phyloP scores from a whole-genome alignment of 2,888 invertebrate genomes.

The Halictus ligatus region DNA sequence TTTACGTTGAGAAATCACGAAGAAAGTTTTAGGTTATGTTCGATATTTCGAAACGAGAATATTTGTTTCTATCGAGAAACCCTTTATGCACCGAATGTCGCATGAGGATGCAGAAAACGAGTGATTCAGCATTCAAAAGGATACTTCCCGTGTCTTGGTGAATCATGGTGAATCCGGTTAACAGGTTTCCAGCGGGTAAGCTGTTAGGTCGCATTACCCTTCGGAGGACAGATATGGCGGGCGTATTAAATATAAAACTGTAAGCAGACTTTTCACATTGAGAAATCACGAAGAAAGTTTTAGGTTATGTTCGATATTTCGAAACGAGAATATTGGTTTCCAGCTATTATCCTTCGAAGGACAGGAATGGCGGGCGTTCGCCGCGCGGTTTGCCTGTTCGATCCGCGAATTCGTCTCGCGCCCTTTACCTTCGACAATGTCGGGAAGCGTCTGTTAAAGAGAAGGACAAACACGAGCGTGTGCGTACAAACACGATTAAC shows the following conservation, averaged over 20 bases:
- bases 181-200: not conserved
- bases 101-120: not conserved
- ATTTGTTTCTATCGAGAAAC: too few relatives aligned
- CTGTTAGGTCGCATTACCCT: not conserved
- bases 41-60: too few relatives aligned
- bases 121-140: not conserved
- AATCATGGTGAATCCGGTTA: not conserved
- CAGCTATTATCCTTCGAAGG: not conserved
- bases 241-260: too few relatives aligned
- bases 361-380: not conserved
- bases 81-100: too few relatives aligned
- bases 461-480: conserved; percentile 28
- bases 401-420: not conserved
- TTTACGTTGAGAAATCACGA: too few relatives aligned
- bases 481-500: conserved; percentile 37
- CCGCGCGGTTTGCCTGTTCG: not conserved
- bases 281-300: too few relatives aligned
- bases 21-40: too few relatives aligned
- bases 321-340: too few relatives aligned
- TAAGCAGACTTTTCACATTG: too few relatives aligned
- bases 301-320: too few relatives aligned
- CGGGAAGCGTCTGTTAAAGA: conserved; percentile 14
- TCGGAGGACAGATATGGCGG: not conserved
- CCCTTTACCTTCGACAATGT: not conserved
- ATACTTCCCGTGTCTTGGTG: too few relatives aligned